Evolutionary conservation across 2,888 invertebrate genomes (phyloP).

Genomic region (Didymodactylos carnosus): DNA sequence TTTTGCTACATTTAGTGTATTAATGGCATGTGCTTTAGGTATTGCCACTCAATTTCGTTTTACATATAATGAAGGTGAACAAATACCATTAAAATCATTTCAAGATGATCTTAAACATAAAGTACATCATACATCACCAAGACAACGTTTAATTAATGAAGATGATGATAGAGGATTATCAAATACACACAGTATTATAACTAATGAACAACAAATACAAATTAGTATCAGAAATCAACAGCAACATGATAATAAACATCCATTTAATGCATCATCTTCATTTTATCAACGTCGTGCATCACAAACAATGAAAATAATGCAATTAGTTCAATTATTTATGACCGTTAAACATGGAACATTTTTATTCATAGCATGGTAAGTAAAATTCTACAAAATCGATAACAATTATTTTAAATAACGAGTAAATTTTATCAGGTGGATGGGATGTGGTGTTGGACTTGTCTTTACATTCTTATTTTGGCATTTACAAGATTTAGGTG

Average conservation of each 20-base stretch:
- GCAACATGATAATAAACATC: background rate
- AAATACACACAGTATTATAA: background rate
- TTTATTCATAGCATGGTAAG: background rate
- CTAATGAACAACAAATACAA: background rate
- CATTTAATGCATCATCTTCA: too few species aligned
- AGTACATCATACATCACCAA: background rate
- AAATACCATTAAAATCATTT: slow-evolving; percentile 14
- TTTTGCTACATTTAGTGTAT: slow-evolving; percentile 84
- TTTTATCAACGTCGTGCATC: background rate
- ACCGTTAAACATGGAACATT: background rate
- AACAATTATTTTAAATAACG: background rate
- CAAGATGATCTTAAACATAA: background rate
- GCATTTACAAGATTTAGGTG: slow-evolving; percentile 68
- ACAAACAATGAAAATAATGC: background rate
- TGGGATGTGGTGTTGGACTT: slow-evolving; percentile 95
- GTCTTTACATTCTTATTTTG: slow-evolving; percentile 97
- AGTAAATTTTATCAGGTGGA: slow-evolving; percentile 87
- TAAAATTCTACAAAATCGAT: background rate
- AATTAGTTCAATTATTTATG: background rate
- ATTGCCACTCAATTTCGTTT: slow-evolving; percentile 65
- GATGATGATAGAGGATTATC: too few species aligned
- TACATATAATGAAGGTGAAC: slow-evolving; percentile 22
- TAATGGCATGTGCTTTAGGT: slow-evolving; percentile 81
- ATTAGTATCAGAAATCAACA: background rate
- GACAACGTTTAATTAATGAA: too few species aligned